These are phyloP conservation scores for Gastrophryne carolinensis DNA, from an alignment of 2,797 vertebrate genomes.

Conservation along the genomic window DNA sequence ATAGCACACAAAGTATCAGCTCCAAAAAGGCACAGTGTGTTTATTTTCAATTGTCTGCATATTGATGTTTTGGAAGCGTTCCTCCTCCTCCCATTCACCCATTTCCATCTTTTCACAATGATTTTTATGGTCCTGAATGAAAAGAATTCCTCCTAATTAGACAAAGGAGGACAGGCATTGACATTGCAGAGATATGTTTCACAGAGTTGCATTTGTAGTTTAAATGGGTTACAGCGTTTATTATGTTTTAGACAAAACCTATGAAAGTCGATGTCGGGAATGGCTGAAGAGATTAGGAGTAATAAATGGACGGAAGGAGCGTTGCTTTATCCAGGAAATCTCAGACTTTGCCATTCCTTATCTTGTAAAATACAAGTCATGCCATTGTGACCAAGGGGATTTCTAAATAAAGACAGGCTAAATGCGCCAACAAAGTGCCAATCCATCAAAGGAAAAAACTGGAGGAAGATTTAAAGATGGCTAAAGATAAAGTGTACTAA, in stretches of 20 bases:
- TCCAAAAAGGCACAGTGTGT: slow-evolving; percentile 13
- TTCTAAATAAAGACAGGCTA: no score
- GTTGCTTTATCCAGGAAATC: no score
- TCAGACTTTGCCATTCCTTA: no score
- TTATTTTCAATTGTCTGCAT: slow-evolving; percentile 32
- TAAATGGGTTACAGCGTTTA: background rate
- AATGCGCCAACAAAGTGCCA: no score
- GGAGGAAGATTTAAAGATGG: no score
- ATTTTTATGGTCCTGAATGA: slow-evolving; percentile 14
- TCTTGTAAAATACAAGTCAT: no score
- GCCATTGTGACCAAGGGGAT: no score
- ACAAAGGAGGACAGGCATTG: background rate
- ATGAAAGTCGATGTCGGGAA: background rate
- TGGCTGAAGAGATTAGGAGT: background rate
- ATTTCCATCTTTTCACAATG: slow-evolving; percentile 3
- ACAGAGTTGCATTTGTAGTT: background rate
- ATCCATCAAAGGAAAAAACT: no score
- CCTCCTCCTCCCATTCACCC: background rate
- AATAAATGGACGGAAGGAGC: background rate
- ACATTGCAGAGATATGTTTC: slow-evolving; percentile 8
- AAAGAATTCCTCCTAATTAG: slow-evolving; percentile 33
- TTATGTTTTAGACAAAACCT: background rate
- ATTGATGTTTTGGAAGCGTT: slow-evolving; percentile 31
- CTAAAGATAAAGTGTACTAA: no score
- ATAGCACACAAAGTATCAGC: slow-evolving; percentile 5